Evolutionary conservation across 1,140 invertebrate genomes (phyloP).

Genomic region (Asobara japonica): DNA sequence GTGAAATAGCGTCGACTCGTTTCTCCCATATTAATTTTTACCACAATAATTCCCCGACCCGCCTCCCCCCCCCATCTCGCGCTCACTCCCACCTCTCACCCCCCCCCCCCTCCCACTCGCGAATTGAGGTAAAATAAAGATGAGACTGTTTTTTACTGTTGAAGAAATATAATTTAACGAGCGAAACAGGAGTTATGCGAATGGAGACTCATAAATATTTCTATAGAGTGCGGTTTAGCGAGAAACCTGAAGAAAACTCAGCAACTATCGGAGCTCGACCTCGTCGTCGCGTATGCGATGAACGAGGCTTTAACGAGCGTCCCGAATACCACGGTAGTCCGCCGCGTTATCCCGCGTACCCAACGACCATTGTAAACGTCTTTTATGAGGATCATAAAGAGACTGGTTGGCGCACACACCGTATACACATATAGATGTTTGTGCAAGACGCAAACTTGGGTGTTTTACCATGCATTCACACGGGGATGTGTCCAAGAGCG

Average conservation of each 20-base stretch:
- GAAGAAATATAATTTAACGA: slow-evolving; percentile 14
- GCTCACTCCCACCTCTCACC: too few species aligned
- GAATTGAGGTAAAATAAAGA: background rate
- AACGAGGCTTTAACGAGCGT: slow-evolving; percentile 48
- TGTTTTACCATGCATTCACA: slow-evolving; percentile 19
- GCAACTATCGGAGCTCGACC: slow-evolving; percentile 10
- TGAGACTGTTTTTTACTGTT: slow-evolving; percentile 20
- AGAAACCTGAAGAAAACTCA: slow-evolving; percentile 12
- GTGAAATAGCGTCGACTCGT: background rate
- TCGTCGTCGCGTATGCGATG: background rate
- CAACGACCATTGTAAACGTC: slow-evolving; percentile 46
- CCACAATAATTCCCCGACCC: background rate
- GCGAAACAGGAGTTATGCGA: slow-evolving; percentile 20
- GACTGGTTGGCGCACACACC: slow-evolving; percentile 35
- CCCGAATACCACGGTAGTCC: slow-evolving; percentile 42
- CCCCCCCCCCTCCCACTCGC: too few species aligned
- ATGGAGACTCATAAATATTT: slow-evolving; percentile 31
- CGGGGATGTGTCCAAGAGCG: too few species aligned
- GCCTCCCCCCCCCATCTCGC: too few species aligned
- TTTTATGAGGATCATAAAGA: slow-evolving; percentile 49
- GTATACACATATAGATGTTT: slow-evolving; percentile 34
- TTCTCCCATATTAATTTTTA: background rate
- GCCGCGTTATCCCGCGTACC: slow-evolving; percentile 36
- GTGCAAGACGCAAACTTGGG: slow-evolving; percentile 23
- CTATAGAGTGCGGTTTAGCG: slow-evolving; percentile 27